Percentiles rank a stretch among this genome's conserved stretches.
phyloP scores from a whole-genome alignment of 2,888 invertebrate genomes.

The Cybosia mesomella region DNA sequence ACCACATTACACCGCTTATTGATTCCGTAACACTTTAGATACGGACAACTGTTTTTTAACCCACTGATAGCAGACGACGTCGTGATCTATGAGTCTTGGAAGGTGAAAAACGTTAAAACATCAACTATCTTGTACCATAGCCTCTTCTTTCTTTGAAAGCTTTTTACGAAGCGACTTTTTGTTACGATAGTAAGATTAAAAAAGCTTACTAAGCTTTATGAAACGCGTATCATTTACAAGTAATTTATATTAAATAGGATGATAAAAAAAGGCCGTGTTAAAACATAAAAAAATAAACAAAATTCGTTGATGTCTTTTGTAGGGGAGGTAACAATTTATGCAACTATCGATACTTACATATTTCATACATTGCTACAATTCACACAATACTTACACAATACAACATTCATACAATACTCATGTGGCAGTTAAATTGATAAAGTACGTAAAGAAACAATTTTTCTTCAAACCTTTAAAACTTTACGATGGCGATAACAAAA shows the following conservation, averaged over 20 bases:
- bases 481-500: constrained; percentile 16
- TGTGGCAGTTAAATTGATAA: neutral
- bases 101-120: constrained; percentile 14
- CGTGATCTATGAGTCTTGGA: constrained; percentile 58
- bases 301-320: constrained; percentile 63
- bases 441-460: constrained; percentile 1
- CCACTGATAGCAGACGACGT: constrained; percentile 28
- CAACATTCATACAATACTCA: neutral
- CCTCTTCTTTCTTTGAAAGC: constrained; percentile 3
- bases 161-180: constrained; percentile 4
- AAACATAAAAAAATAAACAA: constrained; percentile 5
- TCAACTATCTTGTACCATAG: constrained; percentile 2
- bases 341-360: neutral
- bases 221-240: neutral
- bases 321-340: constrained; percentile 18
- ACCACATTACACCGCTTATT: constrained; percentile 64
- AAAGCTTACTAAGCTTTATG: neutral
- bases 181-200: neutral
- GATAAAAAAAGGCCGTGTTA: neutral
- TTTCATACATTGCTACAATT: neutral
- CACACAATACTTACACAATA: neutral
- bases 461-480: constrained; percentile 2
- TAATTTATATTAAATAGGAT: neutral
- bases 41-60: constrained; percentile 60
- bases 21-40: constrained; percentile 62